A percentile compares a stretch with the other conserved stretches of the same genome.
These are phyloP conservation scores for Meiosimyza decipiens DNA, from an alignment of 2,888 invertebrate genomes.

Conservation along the genomic window DNA sequence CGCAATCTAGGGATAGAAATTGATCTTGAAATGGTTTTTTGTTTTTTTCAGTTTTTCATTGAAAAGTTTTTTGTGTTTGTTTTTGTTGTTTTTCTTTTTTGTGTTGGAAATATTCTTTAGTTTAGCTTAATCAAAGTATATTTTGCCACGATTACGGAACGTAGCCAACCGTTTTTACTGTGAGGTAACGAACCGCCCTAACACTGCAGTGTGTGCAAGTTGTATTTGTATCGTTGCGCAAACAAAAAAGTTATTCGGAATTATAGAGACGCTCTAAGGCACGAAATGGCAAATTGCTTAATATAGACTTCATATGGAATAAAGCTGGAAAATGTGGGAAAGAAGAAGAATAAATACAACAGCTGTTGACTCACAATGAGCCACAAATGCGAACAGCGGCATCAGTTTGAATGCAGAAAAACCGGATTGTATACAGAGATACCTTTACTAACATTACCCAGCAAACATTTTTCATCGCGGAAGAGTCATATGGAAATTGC, in stretches of 20 bases:
- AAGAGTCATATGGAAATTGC: too few species aligned
- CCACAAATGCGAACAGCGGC: too few species aligned
- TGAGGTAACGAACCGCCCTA: conserved; percentile 48
- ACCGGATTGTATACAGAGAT: too few species aligned
- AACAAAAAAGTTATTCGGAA: conserved; percentile 12
- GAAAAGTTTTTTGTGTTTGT: conserved; percentile 40
- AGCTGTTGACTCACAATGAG: too few species aligned
- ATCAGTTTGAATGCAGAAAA: too few species aligned
- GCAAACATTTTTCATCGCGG: too few species aligned
- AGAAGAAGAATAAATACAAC: too few species aligned
- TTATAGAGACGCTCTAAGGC: neutral
- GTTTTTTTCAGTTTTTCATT: conserved; percentile 33
- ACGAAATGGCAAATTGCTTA: too few species aligned
- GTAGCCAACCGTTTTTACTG: conserved; percentile 49
- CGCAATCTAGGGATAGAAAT: conserved; percentile 41
- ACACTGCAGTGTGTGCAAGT: neutral
- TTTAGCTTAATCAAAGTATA: conserved; percentile 48
- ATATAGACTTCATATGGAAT: too few species aligned
- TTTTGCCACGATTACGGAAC: conserved; percentile 48
- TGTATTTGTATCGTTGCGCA: neutral
- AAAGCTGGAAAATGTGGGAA: too few species aligned
- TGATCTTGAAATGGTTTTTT: conserved; percentile 41
- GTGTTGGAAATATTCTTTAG: conserved; percentile 40
- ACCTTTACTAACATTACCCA: too few species aligned
- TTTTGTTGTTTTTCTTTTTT: conserved; percentile 41